A percentile compares a stretch with the other conserved stretches of the same genome.
These are phyloP conservation scores for Polymixis lichenea DNA, from an alignment of 2,888 invertebrate species.

Conservation along the genomic window DNA sequence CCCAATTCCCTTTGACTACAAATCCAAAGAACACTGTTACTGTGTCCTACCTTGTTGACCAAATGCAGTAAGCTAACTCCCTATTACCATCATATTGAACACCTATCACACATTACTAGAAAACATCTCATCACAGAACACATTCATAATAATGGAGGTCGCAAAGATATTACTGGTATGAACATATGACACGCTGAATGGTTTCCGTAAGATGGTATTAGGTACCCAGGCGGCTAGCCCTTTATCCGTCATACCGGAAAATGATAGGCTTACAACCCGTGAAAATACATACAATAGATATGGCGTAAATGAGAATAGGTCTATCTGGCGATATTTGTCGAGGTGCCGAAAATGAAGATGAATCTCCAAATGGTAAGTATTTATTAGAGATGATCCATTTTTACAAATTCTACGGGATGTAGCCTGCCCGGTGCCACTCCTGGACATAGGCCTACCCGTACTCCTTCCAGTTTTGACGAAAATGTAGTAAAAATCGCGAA, in stretches of 20 bases:
- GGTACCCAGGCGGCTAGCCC: conserved; percentile 21
- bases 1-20: neutral
- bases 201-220: conserved; percentile 41
- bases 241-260: conserved; percentile 41
- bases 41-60: neutral
- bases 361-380: neutral
- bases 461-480: too few species aligned
- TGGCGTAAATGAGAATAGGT: conserved; percentile 13
- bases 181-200: conserved; percentile 34
- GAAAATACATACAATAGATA: conserved; percentile 26
- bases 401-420: neutral
- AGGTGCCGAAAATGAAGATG: neutral
- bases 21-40: neutral
- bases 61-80: neutral
- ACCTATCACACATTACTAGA: neutral
- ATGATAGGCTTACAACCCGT: conserved; percentile 34
- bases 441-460: too few species aligned
- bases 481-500: neutral
- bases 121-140: conserved; percentile 28
- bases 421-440: neutral
- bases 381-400: neutral
- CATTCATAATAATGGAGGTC: conserved; percentile 21
- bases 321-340: conserved; percentile 8
- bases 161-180: conserved; percentile 31
- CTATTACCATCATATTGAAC: neutral